Evolutionary conservation across 2,113 vertebrate species (phyloP).

Genomic region (Chroicocephalus ridibundus): DNA sequence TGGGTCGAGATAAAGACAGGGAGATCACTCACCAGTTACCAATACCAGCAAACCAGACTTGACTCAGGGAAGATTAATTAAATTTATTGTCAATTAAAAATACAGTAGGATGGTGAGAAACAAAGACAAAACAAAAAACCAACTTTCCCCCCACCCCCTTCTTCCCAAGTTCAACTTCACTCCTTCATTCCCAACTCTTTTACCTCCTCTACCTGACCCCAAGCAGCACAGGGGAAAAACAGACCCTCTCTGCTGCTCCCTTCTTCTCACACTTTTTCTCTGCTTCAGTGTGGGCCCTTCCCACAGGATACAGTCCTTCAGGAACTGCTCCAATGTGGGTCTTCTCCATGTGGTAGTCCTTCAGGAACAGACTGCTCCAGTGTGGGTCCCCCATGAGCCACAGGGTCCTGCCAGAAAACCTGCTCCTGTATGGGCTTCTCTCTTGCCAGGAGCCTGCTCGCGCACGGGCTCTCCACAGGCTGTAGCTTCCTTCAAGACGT

Average conservation of each 20-base stretch:
- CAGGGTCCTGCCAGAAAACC: background rate
- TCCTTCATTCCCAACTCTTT: background rate
- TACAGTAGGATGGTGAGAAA: background rate
- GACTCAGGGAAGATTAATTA: background rate
- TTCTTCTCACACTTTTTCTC: background rate
- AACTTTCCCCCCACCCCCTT: background rate
- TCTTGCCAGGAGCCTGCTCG: background rate
- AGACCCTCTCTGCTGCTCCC: background rate
- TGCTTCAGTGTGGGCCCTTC: background rate
- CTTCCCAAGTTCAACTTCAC: background rate
- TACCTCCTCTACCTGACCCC: background rate
- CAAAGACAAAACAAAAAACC: background rate
- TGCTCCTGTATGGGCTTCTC: background rate
- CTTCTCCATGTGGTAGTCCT: accelerated
- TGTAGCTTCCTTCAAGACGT: background rate
- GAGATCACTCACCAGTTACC: background rate
- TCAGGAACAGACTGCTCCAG: background rate
- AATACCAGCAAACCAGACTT: background rate
- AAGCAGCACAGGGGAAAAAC: background rate
- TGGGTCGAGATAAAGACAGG: background rate
- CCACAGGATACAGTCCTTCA: background rate
- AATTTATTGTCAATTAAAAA: background rate
- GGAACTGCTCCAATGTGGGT: background rate
- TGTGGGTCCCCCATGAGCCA: accelerated
- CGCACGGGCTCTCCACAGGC: background rate